Evolutionary conservation across 2,888 invertebrate species (phyloP), one percentile per base, ranked within the genome.

Genomic region (Flabesymbios commensalis): DNA sequence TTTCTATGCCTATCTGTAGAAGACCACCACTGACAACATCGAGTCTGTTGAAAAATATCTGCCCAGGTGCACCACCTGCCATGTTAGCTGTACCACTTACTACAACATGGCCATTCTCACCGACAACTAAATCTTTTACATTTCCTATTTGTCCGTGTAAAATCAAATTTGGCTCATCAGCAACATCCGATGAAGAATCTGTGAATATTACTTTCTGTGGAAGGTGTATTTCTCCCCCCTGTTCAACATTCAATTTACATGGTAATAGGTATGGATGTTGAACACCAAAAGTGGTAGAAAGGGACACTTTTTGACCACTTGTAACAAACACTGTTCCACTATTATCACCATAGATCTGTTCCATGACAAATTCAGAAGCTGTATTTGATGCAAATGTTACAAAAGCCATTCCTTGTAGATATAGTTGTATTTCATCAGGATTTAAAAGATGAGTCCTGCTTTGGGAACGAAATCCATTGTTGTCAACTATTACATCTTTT

Each of bases 251-350:
- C 5, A 74, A 47, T 53, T 70, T 72, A 57, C 69, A 68, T 32
- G 62, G 59, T 10, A 75, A 57, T 2, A 69, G 67, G 57, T 69
- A 75, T 4, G 74, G 59, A 55, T 69, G 66, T 29, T 67, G 57
- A 5, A 70, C 73, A 7, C 75, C 75, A 52, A 69, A 74, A 17
- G 65, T 55, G 45, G 70, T 73, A 1, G 75, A 74, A 47, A 74
- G 64, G 5, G 65, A 59, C 19, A 65, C 41, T 2, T 49, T 43
- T 41, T 75, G 75, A n/a, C 58, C 59, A 2, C 42, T 17, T 5
- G 49, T 22, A 2, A 74, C 49, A 10, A 58, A 60, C 7, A 73
- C 19, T 0, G 65, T 52, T 1, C 73, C 74, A 17, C 72, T 65
- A 42, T 62, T 65, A 54, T 75, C 75, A 24, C 75, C 75, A 36